phyloP scores from a whole-genome alignment of 2,797 vertebrate species.

The Cirrhinus mrigala region DNA sequence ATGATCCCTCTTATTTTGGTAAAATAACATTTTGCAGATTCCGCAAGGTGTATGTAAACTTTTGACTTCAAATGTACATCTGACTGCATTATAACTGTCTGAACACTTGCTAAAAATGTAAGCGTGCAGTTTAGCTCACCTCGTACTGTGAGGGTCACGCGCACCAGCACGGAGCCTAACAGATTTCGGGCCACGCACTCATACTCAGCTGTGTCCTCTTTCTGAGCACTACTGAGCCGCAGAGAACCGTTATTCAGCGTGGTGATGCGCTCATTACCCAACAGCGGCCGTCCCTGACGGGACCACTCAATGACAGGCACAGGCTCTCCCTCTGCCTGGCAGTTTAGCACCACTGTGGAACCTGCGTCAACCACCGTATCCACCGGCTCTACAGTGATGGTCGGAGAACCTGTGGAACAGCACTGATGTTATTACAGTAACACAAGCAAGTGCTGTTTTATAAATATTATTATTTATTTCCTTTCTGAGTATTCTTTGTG shows the following conservation, averaged over 20 bases:
- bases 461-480: neutral
- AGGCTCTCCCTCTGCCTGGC: slow-evolving; percentile 90
- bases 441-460: neutral
- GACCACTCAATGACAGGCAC: slow-evolving; percentile 86
- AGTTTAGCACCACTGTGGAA: slow-evolving; percentile 84
- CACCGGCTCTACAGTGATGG: slow-evolving; percentile 84
- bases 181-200: slow-evolving; percentile 92
- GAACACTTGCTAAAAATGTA: neutral
- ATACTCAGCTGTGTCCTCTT: slow-evolving; percentile 92
- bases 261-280: slow-evolving; percentile 75
- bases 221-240: slow-evolving; percentile 79
- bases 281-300: slow-evolving; percentile 79
- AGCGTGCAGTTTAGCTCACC: slow-evolving; percentile 75
- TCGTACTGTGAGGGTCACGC: slow-evolving; percentile 84
- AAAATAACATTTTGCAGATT: no score
- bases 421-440: neutral
- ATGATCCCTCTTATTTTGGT: no score
- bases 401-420: slow-evolving; percentile 82
- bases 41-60: no score
- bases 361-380: slow-evolving; percentile 85
- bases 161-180: slow-evolving; percentile 87
- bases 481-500: neutral
- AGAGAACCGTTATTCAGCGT: slow-evolving; percentile 86
- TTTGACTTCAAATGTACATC: neutral
- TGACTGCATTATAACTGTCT: neutral